phyloP scores from a whole-genome alignment of 2,888 invertebrate species.

The Cataglyphis rosenhaueri region DNA sequence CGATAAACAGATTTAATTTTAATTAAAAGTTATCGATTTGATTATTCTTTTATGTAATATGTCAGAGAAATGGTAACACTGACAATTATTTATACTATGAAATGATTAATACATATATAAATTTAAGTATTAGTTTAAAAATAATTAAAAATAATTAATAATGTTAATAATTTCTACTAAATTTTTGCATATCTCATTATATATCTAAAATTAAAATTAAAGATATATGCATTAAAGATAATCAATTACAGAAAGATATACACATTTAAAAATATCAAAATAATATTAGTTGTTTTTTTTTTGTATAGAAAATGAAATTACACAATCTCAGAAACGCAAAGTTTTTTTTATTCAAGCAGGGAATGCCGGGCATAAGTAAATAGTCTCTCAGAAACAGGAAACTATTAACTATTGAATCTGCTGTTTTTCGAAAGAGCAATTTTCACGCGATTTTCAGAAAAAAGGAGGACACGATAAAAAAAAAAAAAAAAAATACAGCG shows the following conservation, averaged over 20 bases:
- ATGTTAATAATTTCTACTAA: background rate
- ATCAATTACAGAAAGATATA: background rate
- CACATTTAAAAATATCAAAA: background rate
- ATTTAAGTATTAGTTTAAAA: background rate
- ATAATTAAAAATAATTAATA: slow-evolving; percentile 8
- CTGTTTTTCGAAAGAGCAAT: background rate
- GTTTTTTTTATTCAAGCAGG: slow-evolving; percentile 43
- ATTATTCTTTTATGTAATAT: background rate
- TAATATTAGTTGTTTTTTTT: background rate
- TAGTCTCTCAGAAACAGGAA: background rate
- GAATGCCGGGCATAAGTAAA: slow-evolving; percentile 1
- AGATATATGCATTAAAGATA: no score
- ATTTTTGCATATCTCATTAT: background rate
- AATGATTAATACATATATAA: background rate
- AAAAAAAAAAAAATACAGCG: slow-evolving; percentile 40
- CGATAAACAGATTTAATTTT: slow-evolving; percentile 10
- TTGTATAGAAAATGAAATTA: background rate
- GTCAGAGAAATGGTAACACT: background rate
- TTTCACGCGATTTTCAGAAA: slow-evolving; percentile 19
- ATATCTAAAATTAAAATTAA: background rate
- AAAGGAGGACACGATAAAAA: slow-evolving; percentile 57
- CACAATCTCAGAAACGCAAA: background rate
- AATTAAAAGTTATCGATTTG: slow-evolving; percentile 13
- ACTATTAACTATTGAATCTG: background rate
- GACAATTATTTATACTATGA: background rate